Evolutionary conservation across 2,888 invertebrate genomes (phyloP), one percentile per base, ranked within the genome.

Genomic region (Cecidostiba fungosa): DNA sequence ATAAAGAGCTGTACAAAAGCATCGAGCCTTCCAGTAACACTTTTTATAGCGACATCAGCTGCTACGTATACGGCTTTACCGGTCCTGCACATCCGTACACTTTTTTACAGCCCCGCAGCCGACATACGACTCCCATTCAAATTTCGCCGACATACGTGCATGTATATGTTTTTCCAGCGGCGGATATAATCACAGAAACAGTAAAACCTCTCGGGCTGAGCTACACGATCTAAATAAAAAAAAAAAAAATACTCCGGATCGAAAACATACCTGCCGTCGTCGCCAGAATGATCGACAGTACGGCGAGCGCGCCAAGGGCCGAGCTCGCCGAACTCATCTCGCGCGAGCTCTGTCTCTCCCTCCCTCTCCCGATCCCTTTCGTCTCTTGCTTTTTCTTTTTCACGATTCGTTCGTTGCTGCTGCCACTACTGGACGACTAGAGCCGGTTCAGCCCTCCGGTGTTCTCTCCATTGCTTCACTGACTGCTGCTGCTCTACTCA

Each of bases 251-350:
- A 23, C n/a, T n/a, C 23, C 59, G 1, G 59, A 23, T 23, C n/a
- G 12, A 14, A 0, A 14, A 66, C 54, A 5, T 69, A 92, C 92
- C 92, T 89, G 91, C 87, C 81, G 88, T 90, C 85, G 89, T 89
- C 87, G 89, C 90, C 88, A 91, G 89, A 89, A 91, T 89, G 87
- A 90, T 89, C 89, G 88, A 91, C 89, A 91, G 87, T 89, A 91
- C 88, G 92, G 92, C 92, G 92, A 92, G 89, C 87, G 91, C 92
- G 92, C 92, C 92, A 86, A 92, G 88, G 88, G 88, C 89, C 88
- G 91, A 90, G 86, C 89, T 89, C 89, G 89, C 89, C 89, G 91
- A 89, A 90, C 90, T 91, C 92, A 92, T 92, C 89, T 91, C 91
- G 88, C 89, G 88, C 84, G 87, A 77, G 72, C 59, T 77, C 72